Percentiles rank a stretch among this genome's conserved stretches.
phyloP scores from a whole-genome alignment of 2,888 invertebrate genomes.

The Ischnura elegans region DNA sequence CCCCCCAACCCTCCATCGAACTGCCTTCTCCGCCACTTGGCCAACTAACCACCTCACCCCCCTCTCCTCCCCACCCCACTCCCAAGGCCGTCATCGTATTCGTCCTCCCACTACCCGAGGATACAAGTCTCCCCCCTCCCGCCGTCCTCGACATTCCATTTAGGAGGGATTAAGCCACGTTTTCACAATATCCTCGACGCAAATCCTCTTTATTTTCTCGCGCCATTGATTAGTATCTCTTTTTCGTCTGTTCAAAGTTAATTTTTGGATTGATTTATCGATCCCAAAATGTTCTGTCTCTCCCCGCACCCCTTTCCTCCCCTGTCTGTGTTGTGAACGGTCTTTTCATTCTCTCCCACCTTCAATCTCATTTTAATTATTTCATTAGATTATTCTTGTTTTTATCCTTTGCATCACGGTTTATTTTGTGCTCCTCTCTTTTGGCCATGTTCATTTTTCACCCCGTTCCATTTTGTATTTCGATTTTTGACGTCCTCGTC shows the following conservation, averaged over 20 bases:
- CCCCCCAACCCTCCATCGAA: not conserved
- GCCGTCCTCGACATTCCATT: not conserved
- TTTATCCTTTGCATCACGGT: not conserved
- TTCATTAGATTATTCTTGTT: too few relatives aligned
- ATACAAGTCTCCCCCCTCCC: not conserved
- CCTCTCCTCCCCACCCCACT: not conserved
- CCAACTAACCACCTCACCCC: not conserved
- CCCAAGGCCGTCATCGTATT: not conserved
- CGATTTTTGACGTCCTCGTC: not conserved
- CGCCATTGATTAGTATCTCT: slow-evolving; percentile 10
- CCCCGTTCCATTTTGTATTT: not conserved
- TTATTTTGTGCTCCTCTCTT: too few relatives aligned
- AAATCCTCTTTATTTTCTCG: slow-evolving; percentile 33
- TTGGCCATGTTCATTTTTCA: not conserved
- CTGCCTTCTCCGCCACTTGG: not conserved
- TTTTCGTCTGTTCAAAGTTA: slow-evolving; percentile 31
- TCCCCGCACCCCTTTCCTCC: not conserved
- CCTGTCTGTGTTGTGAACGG: not conserved
- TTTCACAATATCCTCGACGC: slow-evolving; percentile 33
- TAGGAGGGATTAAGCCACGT: not conserved
- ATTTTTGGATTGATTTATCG: slow-evolving; percentile 26
- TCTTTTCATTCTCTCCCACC: not conserved
- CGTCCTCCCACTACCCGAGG: not conserved
- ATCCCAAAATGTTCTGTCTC: not conserved
- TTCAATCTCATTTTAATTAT: too few relatives aligned